A percentile compares a stretch with the other conserved stretches of the same genome.
Evolutionary conservation across 2,888 invertebrate species (phyloP).

Genomic region (Euplexia lucipara): DNA sequence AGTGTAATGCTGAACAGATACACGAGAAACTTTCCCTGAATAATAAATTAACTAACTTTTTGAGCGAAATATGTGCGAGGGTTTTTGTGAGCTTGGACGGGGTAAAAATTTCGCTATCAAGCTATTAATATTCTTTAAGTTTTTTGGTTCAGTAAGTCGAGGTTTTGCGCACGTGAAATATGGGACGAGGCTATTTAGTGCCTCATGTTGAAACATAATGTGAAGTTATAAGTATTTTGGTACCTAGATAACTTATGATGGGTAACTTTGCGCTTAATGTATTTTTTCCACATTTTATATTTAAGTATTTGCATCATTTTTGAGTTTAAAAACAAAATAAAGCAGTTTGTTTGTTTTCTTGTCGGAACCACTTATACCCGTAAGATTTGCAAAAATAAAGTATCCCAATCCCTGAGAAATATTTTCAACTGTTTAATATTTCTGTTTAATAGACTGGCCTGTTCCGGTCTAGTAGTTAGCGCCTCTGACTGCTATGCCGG

Average conservation of each 20-base stretch:
- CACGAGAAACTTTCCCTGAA: slow-evolving; percentile 67
- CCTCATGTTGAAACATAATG: slow-evolving; percentile 29
- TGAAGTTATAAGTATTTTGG: slow-evolving; percentile 17
- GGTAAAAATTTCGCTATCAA: slow-evolving; percentile 60
- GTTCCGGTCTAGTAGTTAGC: too few relatives aligned
- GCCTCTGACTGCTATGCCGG: too few relatives aligned
- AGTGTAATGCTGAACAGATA: slow-evolving; percentile 68
- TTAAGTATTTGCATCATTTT: too few relatives aligned
- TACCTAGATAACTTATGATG: slow-evolving; percentile 5
- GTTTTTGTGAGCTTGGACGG: slow-evolving; percentile 59
- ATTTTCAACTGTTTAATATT: too few relatives aligned
- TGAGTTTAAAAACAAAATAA: too few relatives aligned
- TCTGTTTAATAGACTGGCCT: too few relatives aligned
- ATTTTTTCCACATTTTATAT: not conserved
- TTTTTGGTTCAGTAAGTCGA: slow-evolving; percentile 51
- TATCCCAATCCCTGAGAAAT: too few relatives aligned
- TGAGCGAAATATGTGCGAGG: slow-evolving; percentile 62
- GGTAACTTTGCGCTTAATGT: slow-evolving; percentile 2
- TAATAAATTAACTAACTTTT: slow-evolving; percentile 76
- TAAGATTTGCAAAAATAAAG: too few relatives aligned
- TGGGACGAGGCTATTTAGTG: slow-evolving; percentile 31
- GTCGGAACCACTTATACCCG: too few relatives aligned
- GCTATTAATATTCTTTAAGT: slow-evolving; percentile 63
- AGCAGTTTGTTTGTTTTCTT: too few relatives aligned
- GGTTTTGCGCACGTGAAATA: slow-evolving; percentile 49